Evolutionary conservation across 2,797 vertebrate genomes (phyloP).

Genomic region (Harpagifer antarcticus): DNA sequence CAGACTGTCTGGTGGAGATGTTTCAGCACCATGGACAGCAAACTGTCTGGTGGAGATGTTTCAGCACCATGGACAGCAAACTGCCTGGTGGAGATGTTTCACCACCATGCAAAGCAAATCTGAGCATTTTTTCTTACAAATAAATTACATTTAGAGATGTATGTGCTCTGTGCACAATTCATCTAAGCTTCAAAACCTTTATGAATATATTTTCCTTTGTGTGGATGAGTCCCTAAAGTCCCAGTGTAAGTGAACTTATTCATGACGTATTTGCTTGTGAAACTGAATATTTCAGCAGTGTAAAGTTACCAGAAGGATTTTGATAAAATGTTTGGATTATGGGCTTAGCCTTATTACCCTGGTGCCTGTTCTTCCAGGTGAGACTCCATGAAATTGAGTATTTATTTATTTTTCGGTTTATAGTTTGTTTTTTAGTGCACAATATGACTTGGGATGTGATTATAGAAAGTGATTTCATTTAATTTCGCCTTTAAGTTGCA

Average conservation of each 20-base stretch:
- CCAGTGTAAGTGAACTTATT: too few species aligned
- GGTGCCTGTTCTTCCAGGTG: too few species aligned
- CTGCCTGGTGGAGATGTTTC: background rate
- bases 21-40: slow-evolving; percentile 16
- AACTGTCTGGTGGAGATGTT: background rate
- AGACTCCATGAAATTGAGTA: too few species aligned
- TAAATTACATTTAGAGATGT: background rate
- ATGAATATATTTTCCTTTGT: background rate
- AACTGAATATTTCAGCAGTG: too few species aligned
- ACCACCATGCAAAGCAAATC: background rate
- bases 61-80: background rate
- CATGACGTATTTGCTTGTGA: too few species aligned
- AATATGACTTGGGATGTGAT: too few species aligned
- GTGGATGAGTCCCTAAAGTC: background rate
- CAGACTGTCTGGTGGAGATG: background rate
- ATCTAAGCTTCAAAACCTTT: background rate
- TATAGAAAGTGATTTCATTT: too few species aligned
- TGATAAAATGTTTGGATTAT: too few species aligned
- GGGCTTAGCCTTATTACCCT: too few species aligned
- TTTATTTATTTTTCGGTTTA: too few species aligned
- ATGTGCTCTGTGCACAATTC: background rate
- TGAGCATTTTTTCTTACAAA: background rate
- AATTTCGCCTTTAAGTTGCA: background rate
- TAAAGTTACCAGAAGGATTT: too few species aligned
- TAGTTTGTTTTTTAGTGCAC: too few species aligned